These are phyloP conservation scores for Phasianus colchicus DNA, from an alignment of 2,113 vertebrate species.

Conservation along the genomic window DNA sequence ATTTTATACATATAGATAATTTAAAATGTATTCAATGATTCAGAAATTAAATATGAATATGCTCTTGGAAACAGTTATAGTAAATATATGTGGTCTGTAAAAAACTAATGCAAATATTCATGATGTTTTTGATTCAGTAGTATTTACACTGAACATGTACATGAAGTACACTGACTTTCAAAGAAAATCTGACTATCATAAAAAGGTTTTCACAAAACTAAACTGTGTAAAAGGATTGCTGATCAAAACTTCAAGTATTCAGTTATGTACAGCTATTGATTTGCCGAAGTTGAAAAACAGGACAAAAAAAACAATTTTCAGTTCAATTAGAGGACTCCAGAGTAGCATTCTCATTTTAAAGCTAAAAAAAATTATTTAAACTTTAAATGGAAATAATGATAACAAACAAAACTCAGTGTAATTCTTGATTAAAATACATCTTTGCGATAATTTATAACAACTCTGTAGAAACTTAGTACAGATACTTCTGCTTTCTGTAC, in stretches of 20 bases:
- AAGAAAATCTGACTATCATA: background rate
- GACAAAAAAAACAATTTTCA: background rate
- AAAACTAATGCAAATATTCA: background rate
- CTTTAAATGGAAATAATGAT: background rate
- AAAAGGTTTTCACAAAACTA: background rate
- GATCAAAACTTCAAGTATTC: background rate
- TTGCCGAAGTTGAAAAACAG: background rate
- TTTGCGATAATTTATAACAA: background rate
- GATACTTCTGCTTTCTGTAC: background rate
- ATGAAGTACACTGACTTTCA: background rate
- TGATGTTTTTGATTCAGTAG: background rate
- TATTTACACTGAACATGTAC: background rate
- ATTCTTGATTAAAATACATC: background rate
- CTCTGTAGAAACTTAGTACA: background rate
- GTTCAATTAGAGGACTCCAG: background rate
- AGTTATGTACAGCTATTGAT: background rate
- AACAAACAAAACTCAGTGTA: background rate
- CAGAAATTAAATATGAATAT: background rate
- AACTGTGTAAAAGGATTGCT: background rate
- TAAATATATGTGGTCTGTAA: background rate
- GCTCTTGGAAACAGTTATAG: background rate
- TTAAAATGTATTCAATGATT: background rate
- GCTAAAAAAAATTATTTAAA: background rate
- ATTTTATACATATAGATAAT: background rate
- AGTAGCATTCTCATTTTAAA: background rate